Evolutionary conservation across 2,888 invertebrate species (phyloP), one percentile per base, ranked within the genome.

Genomic region (Rhogogaster chlorosoma): DNA sequence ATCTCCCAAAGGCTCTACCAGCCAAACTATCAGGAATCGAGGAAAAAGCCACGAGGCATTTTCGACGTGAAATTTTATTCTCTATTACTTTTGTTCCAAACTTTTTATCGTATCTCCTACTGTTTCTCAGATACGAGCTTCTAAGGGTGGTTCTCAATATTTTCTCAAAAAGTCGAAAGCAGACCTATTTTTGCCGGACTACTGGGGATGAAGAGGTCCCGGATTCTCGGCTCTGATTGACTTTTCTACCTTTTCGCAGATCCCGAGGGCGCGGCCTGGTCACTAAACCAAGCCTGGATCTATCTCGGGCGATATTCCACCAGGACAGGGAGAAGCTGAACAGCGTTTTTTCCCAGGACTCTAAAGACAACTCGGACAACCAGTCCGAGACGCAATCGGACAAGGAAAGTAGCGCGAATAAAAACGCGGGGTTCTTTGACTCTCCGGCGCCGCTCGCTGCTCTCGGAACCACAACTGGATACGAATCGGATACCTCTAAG

Each of bases 401-500:
- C 49, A 92, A 91, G 83, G 93, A 93, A 87, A 91, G 89, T 86
- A 89, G 86, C 75, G 22, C 38, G 32, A 90, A 86, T 82, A 92
- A 92, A 87, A 84, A 88, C 22, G 64, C 86, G 4, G 85, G 87
- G 9, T 82, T 89, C 4, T 86, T 89, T 36, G 92, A 92, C 53
- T 88, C 89, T 32, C 87, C 90, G n/a, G 88, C 91, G 6, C 89
- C 91, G 3, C 85, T 90, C 26, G 87, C 90, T 36, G 86, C 89
- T 29, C 88, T 86, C 71, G 88, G 89, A 45, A 89, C 89, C 26
- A 86, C 88, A 12, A 88, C 91, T 22, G 91, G 92, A 38, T 93
- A 92, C 64, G 93, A 93, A 83, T 93, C 93, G 0, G 93, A 93
- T 71, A 91, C 92, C 4, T 91, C 93, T 84, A 96, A 96, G 94